These are phyloP conservation scores for Perodicticus potto DNA, from an alignment of 2,797 vertebrate species.

Conservation along the genomic window DNA sequence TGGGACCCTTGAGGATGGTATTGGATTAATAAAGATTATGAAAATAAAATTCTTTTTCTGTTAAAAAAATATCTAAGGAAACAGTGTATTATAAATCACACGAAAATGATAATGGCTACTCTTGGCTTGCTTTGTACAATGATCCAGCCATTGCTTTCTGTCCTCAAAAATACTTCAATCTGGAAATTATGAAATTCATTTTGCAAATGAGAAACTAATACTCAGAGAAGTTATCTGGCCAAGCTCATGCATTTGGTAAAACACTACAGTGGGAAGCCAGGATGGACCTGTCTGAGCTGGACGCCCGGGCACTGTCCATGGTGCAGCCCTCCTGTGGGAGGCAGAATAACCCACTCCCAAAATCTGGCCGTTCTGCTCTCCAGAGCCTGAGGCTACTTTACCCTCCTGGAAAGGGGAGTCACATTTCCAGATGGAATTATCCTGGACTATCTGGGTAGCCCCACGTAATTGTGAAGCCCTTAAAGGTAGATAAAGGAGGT, in stretches of 20 bases:
- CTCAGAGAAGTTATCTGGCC: background rate
- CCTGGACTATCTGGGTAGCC: background rate
- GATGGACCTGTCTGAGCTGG: background rate
- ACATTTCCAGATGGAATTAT: background rate
- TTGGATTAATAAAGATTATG: conserved; percentile 72
- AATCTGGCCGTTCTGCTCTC: background rate
- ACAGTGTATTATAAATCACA: background rate
- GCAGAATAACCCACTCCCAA: background rate
- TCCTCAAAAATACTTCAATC: background rate
- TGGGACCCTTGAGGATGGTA: conserved; percentile 62
- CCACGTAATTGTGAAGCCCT: background rate
- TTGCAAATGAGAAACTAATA: background rate
- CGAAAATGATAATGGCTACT: background rate
- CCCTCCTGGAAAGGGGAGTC: background rate
- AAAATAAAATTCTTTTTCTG: conserved; percentile 74
- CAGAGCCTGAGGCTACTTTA: background rate
- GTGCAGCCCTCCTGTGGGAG: background rate
- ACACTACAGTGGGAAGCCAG: background rate
- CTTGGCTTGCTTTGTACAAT: background rate
- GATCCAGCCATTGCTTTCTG: background rate
- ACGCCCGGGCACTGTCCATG: background rate
- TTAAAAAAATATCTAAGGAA: conserved; percentile 31
- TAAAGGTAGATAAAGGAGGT: background rate
- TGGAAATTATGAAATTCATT: conserved; percentile 19
- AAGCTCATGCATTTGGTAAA: background rate